Percentiles rank a stretch among this genome's conserved stretches.
Evolutionary conservation across 2,888 invertebrate genomes (phyloP).

Genomic region (Steinernema carpocapsae): DNA sequence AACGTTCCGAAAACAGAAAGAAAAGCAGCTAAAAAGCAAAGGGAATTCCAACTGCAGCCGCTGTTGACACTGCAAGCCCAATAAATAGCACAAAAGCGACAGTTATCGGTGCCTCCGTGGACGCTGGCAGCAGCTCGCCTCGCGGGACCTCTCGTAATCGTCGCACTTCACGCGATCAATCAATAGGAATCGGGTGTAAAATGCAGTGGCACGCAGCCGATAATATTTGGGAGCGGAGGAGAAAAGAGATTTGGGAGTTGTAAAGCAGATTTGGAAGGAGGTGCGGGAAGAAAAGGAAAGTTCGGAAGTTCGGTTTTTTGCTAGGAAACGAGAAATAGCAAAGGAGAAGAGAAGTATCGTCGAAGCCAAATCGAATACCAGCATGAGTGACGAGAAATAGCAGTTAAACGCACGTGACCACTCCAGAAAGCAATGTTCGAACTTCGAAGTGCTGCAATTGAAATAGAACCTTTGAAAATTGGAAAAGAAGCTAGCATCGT

Average conservation of each 20-base stretch:
- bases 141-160: slow-evolving; percentile 18
- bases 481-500: too few species aligned
- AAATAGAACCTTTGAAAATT: too few species aligned
- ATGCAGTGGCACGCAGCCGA: neutral
- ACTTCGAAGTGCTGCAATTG: too few species aligned
- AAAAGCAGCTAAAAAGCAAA: too few species aligned
- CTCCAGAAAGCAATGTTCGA: too few species aligned
- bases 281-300: neutral
- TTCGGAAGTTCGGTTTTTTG: neutral
- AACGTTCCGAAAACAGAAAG: too few species aligned
- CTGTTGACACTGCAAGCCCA: neutral
- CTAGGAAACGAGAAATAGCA: too few species aligned
- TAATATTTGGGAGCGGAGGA: neutral
- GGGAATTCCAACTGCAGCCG: too few species aligned
- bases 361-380: too few species aligned
- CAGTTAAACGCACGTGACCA: too few species aligned
- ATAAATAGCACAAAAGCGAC: slow-evolving; percentile 10
- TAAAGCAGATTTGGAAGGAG: neutral
- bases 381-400: too few species aligned
- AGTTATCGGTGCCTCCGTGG: slow-evolving; percentile 16
- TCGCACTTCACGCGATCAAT: slow-evolving; percentile 6
- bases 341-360: too few species aligned
- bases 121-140: neutral
- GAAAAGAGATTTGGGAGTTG: neutral
- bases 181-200: neutral